phyloP scores from a whole-genome alignment of 2,888 invertebrate species.

The Chesias legatella region DNA sequence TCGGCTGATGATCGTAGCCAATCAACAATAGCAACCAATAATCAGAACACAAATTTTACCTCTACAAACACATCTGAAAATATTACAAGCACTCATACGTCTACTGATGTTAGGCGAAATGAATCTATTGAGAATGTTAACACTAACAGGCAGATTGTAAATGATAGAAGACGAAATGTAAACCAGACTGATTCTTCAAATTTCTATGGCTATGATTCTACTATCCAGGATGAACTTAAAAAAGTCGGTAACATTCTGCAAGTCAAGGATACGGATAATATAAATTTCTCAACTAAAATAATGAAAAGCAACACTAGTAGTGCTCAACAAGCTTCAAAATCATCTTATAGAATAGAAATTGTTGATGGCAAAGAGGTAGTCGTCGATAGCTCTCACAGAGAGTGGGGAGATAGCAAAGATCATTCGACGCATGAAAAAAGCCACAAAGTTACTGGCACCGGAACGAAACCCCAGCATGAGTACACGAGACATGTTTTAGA shows the following conservation, averaged over 20 bases:
- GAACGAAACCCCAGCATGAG: conserved; percentile 78
- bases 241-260: conserved; percentile 71
- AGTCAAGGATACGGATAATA: conserved; percentile 55
- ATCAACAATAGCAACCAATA: conserved; percentile 29
- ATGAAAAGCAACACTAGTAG: conserved; percentile 80
- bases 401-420: conserved; percentile 78
- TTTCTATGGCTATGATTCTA: conserved; percentile 70
- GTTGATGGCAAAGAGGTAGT: conserved; percentile 82
- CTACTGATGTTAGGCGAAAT: conserved; percentile 26
- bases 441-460: conserved; percentile 76
- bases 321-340: conserved; percentile 81
- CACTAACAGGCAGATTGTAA: conserved; percentile 40
- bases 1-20: conserved; percentile 31
- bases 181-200: conserved; percentile 69
- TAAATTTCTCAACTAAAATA: conserved; percentile 71
- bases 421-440: conserved; percentile 76
- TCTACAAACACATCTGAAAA: conserved; percentile 29
- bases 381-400: conserved; percentile 80
- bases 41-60: conserved; percentile 9
- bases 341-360: conserved; percentile 83
- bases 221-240: conserved; percentile 64
- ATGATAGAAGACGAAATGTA: conserved; percentile 47
- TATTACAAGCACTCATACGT: conserved; percentile 24
- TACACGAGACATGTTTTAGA: conserved; percentile 77
- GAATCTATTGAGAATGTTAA: conserved; percentile 39